Conservation (phyloP, 35 echinoderm and acorn worm genomes). For the Eucidaris tribuloides region DNA sequence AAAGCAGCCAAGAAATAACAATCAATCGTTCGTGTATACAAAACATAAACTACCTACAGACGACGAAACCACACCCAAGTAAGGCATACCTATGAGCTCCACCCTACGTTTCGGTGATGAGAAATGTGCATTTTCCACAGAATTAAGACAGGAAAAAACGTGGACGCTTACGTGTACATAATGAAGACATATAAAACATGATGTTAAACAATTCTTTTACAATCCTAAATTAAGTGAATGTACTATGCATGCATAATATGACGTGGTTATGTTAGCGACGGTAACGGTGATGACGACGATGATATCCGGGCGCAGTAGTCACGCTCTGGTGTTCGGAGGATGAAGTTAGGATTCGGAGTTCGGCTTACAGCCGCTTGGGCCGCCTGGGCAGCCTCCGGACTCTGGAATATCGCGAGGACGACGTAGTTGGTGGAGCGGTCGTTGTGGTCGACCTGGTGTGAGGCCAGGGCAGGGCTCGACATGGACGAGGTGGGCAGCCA, state of each 20-base stretch:
- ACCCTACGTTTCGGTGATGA: no score
- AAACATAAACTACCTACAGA: no score
- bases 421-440: constrained; percentile 69
- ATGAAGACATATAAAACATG: no score
- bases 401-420: constrained; percentile 55
- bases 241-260: constrained; percentile 8
- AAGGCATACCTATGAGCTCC: no score
- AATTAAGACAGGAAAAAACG: no score
- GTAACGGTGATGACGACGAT: constrained; percentile 2
- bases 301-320: constrained; percentile 25
- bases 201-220: no score
- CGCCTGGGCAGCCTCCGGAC: constrained; percentile 45
- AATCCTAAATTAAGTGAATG: background rate
- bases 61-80: no score
- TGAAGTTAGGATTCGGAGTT: constrained; percentile 43
- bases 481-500: constrained; percentile 45
- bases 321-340: constrained; percentile 54
- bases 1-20: no score
- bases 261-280: constrained; percentile 10
- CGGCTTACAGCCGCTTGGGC: constrained; percentile 59
- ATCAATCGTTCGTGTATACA: no score
- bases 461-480: background rate
- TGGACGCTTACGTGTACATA: no score
- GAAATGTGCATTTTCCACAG: no score
- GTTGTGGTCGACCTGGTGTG: constrained; percentile 39